Evolutionary conservation across 1,140 invertebrate genomes (phyloP), one percentile per base, ranked within the genome.

Genomic region (Branchinecta lynchi): DNA sequence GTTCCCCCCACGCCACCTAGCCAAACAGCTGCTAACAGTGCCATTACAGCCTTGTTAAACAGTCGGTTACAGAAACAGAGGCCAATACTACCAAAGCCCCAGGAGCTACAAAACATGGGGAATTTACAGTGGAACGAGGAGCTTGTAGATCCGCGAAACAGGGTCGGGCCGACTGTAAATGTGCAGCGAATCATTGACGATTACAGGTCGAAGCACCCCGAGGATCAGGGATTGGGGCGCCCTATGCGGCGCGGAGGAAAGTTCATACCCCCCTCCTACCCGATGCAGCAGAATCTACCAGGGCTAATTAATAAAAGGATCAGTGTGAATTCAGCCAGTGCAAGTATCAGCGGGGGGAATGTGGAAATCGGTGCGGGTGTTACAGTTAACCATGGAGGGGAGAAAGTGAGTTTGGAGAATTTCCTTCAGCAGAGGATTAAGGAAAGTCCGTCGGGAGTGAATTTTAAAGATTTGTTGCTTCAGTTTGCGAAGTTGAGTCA

Each of bases 121-220:
- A 60, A 60, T 6, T 10, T 44, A 20, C 46, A 21, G 15, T n/a
- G 68, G 68, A 45, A 32, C 32, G 68, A 65, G 43, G 44, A 45
- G n/a, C 20, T 46, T 8, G 21, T 15, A 8, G 44, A n/a, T 3
- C 68, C 65, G 20, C 20, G n/a, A 60, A 60, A 60, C 51, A 12
- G 51, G 12, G 51, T 60, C 17, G 86, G 89, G 0, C 84, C 87
- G 0, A 87, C 87, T 43, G 83, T 90, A 66, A 87, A 90, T 76
- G 89, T 91, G 10, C 84, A 87, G 75, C 87, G 88, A 7, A 87
- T 92, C 68, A 91, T 92, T 74, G 88, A 87, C 1, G 88, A 90
- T 77, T 89, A 90, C 75, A 82, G 88, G 71, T 84, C 87, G 66
- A 74, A 75, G 67, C 74, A 75, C 68, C 74, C 74, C 3, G 71